phyloP scores from a whole-genome alignment of 2,113 vertebrate species.

The Nansenia antarctica region DNA sequence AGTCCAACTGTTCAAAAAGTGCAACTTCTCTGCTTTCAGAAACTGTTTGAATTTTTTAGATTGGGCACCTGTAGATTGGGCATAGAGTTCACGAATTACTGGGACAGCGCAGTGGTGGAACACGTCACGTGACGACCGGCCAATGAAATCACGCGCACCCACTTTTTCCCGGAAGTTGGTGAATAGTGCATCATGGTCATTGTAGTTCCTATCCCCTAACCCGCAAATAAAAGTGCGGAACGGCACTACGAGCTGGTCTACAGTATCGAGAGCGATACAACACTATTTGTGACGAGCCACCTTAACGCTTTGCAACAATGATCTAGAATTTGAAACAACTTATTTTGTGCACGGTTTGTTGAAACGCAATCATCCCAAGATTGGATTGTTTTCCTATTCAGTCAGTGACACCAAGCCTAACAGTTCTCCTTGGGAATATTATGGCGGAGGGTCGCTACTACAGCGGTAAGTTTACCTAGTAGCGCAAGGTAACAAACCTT shows the following conservation, averaged over 20 bases:
- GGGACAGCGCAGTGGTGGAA: too few species aligned
- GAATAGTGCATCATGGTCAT: too few species aligned
- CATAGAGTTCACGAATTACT: too few species aligned
- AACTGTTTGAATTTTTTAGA: too few species aligned
- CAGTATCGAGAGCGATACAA: neutral
- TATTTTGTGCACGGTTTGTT: neutral
- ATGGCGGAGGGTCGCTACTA: constrained; percentile 74
- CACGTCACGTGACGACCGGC: too few species aligned
- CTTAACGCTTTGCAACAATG: neutral
- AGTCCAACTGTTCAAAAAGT: too few species aligned
- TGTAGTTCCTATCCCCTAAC: neutral
- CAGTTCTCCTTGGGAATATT: too few species aligned
- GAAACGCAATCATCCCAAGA: neutral
- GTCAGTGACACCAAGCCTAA: constrained; percentile 24
- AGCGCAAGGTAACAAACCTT: neutral
- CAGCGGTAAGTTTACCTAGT: constrained; percentile 59
- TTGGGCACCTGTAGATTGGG: too few species aligned
- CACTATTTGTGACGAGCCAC: neutral
- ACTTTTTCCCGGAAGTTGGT: neutral
- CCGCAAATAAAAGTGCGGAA: neutral
- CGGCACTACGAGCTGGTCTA: neutral
- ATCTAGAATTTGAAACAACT: neutral
- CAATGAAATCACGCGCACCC: neutral
- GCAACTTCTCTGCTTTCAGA: too few species aligned
- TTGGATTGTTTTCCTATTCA: constrained; percentile 17